Evolutionary conservation across 2,888 invertebrate genomes (phyloP).

Genomic region (Trissolcus japonicus): DNA sequence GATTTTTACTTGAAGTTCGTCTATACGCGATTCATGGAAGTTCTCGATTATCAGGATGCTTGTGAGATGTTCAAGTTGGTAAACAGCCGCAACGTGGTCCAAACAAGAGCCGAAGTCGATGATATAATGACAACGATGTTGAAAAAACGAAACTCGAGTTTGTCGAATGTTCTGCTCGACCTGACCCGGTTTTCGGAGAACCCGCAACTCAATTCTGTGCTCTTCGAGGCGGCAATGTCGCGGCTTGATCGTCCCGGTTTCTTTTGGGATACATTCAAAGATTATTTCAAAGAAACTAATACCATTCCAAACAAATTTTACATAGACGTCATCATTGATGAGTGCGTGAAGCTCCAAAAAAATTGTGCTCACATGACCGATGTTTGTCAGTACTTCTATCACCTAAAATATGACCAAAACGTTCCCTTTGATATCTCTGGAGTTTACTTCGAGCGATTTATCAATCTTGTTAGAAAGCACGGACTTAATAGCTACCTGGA

Average conservation of each 20-base stretch:
- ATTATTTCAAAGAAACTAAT: slow-evolving; percentile 14
- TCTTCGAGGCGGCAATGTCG: slow-evolving; percentile 9
- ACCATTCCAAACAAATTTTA: slow-evolving; percentile 1
- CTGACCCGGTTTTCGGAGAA: slow-evolving; percentile 1
- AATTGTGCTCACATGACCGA: slow-evolving; percentile 25
- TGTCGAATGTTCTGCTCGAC: slow-evolving; percentile 9
- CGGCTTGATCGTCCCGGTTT: slow-evolving; percentile 7
- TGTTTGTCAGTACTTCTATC: slow-evolving; percentile 31
- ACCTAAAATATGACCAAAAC: slow-evolving; percentile 32
- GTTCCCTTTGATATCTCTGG: neutral
- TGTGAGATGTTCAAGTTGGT: neutral
- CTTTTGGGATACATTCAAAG: slow-evolving; percentile 40
- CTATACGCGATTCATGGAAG: neutral
- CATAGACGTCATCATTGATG: slow-evolving; percentile 19
- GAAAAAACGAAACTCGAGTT: neutral
- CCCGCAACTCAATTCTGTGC: neutral
- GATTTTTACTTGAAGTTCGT: neutral
- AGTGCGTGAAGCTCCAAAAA: slow-evolving; percentile 17
- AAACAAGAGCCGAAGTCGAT: slow-evolving; percentile 4
- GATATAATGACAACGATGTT: neutral
- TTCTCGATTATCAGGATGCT: neutral
- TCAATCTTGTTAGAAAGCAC: slow-evolving; percentile 16
- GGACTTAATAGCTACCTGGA: slow-evolving; percentile 14
- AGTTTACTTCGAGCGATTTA: neutral
- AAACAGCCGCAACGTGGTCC: neutral